Evolutionary conservation across 2,888 invertebrate genomes (phyloP).

Genomic region (Cryptocheilus praepositus): DNA sequence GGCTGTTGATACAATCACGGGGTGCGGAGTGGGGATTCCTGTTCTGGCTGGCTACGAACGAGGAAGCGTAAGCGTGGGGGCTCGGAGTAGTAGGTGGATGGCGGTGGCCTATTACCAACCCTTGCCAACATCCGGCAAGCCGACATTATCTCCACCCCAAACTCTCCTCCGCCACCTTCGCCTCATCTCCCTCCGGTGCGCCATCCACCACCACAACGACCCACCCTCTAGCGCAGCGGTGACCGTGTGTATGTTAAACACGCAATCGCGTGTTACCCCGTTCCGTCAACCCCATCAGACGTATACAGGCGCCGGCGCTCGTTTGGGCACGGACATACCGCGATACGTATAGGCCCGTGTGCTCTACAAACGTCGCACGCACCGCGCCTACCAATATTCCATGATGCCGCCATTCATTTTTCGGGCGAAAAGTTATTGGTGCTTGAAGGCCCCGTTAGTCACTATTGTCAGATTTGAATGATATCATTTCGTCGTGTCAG

Average conservation of each 20-base stretch:
- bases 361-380: no score
- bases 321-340: neutral
- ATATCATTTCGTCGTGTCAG: no score
- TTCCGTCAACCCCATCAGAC: conserved; percentile 47
- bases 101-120: conserved; percentile 61
- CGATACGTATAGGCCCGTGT: neutral
- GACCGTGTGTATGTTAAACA: conserved; percentile 72
- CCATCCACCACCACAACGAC: conserved; percentile 6
- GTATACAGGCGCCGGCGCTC: no score
- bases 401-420: no score
- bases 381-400: no score
- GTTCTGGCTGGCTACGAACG: conserved; percentile 42
- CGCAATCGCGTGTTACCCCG: conserved; percentile 70
- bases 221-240: conserved; percentile 51
- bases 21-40: conserved; percentile 52
- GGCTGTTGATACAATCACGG: conserved; percentile 72
- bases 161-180: conserved; percentile 2
- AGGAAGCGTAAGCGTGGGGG: conserved; percentile 46
- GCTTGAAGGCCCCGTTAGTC: no score
- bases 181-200: conserved; percentile 1
- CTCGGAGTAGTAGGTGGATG: conserved; percentile 36
- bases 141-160: conserved; percentile 48
- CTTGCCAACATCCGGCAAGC: conserved; percentile 60
- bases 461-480: no score
- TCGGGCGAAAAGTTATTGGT: no score